Conservation (phyloP, 2,888 invertebrate species). For the Hedya salicella region DNA sequence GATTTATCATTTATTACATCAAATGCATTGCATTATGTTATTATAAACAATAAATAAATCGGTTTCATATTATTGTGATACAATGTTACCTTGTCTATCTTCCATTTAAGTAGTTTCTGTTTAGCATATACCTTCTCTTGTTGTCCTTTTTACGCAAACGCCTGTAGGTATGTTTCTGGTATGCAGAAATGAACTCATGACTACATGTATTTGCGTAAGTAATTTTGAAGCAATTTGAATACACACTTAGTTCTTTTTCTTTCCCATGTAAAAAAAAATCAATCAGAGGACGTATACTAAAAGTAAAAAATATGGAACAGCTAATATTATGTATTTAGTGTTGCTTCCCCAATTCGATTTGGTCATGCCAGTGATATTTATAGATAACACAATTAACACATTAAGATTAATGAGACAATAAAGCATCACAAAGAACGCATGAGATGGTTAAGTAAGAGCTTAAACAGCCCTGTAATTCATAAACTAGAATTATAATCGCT, state of each 20-base stretch:
- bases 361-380: too few species aligned
- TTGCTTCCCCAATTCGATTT: too few species aligned
- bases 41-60: conserved; percentile 78
- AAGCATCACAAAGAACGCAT: too few species aligned
- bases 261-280: background rate
- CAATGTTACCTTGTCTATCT: conserved; percentile 67
- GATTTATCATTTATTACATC: conserved; percentile 79
- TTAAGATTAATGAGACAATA: too few species aligned
- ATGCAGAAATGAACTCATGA: background rate
- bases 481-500: too few species aligned
- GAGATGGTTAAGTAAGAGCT: too few species aligned
- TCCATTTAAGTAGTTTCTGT: conserved; percentile 47
- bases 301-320: too few species aligned
- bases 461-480: too few species aligned
- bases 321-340: too few species aligned
- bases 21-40: conserved; percentile 81
- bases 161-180: background rate
- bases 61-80: conserved; percentile 60
- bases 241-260: background rate
- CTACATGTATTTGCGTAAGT: conserved; percentile 8
- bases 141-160: background rate
- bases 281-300: too few species aligned
- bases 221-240: conserved; percentile 16
- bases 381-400: too few species aligned
- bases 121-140: conserved; percentile 1